Evolutionary conservation across 2,113 vertebrate genomes (phyloP), one percentile per base, ranked within the genome.

Genomic region (Elachura formosa): DNA sequence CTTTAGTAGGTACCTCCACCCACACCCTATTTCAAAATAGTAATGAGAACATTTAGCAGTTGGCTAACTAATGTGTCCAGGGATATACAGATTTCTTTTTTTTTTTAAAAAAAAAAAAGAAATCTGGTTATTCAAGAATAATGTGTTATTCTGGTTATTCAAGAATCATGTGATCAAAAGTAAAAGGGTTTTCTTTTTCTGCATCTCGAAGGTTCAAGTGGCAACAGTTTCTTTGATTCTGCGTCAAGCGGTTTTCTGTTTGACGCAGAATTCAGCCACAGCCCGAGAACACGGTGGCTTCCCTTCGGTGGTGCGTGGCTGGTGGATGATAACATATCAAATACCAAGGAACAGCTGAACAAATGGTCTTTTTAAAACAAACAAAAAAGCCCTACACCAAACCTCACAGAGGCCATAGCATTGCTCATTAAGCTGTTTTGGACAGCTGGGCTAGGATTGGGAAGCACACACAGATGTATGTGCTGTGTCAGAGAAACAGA

Each of bases 1-100:
- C 87, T 87, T 82, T 84, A 76, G 58, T 68, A 85, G 75, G 49
- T 93, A 94, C 66, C 45, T 85, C 74, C 58, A 84, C 83, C 72
- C 75, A 74, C 77, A 77, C 5, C 6, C n/a, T 29, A 3, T 34
- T 84, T 82, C 69, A 91, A 82, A 94, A 89, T 73, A 84, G 74
- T 61, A 82, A 64, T 2, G 0, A 46, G 73, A 91, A 81, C 56
- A 45, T 67, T 93, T 58, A 84, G 80, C 66, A 71, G 49, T 77
- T 66, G 73, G 77, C 67, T 84, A 61, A 87, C 55, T 89, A 59
- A 63, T 23, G 26, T 51, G 61, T 91, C 69, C 71, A 79, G 87
- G 61, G 69, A 72, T 81, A 58, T 14, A 63, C 14, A 49, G 62
- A 17, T n/a, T 14, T 52, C 31, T 58, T 23, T 52, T 25, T 81